Evolutionary conservation across 2,113 vertebrate species (phyloP), one percentile per base, ranked within the genome.

Genomic region (Hippoglossus stenolepis): DNA sequence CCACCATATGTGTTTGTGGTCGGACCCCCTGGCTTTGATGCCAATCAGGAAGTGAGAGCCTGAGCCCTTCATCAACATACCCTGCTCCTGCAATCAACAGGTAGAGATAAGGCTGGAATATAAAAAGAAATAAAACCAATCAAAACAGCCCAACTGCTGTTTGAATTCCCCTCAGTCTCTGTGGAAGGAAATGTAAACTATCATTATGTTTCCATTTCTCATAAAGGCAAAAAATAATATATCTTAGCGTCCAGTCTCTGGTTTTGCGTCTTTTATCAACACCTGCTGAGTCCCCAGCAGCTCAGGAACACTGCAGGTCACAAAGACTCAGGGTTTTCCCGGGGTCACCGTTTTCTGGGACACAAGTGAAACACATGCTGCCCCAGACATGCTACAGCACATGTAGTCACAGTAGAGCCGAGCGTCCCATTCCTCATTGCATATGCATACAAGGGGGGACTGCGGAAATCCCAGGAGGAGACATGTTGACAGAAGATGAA

Each of bases 71-170:
- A 83, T 72, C 74, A 71, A 43, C 70, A 71, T 49, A 63, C 31
- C 54, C 67, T n/a, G 54, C 63, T 74, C 47, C 70, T 56, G 79
- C 81, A 90, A 91, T 87, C 86, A 90, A 63, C 66, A 76, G 31
- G 31, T 31, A 7, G 7, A 71, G 70, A 59, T 54, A 24, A 13
- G 40, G 63, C 15, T 0, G 40, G 56, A 40, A 70, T 54, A n/a
- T 54, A 54, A 54, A 79, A 61, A 43, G 17, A 65, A 26, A 53
- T 28, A 12, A 24, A 73, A 26, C 21, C 66, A 70, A 62, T 83
- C 65, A 66, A 20, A 31, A 28, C 38, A 20, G 24, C 26, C 24
- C 45, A 47, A 4, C 53, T 54, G 51, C n/a, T 18, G 47, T 51
- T n/a, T 53, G 18, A 53, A 53, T 54, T 21, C 20, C 11, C 51